Conservation (phyloP, 2,797 vertebrate genomes). For the Gallinago nigripennis region DNA sequence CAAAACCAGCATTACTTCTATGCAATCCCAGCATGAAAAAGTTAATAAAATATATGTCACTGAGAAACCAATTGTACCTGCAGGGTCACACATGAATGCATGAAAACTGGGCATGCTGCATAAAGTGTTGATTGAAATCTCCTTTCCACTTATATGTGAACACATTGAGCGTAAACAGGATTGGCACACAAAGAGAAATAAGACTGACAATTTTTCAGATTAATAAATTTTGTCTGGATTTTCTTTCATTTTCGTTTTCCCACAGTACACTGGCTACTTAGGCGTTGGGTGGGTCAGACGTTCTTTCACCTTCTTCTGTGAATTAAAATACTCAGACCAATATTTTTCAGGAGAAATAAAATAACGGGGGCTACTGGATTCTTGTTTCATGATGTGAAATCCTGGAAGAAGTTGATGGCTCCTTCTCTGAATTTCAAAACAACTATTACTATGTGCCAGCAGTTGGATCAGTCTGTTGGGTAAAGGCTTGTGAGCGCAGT, state of each 20-base stretch:
- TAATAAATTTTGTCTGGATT: not conserved
- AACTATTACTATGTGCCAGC: not conserved
- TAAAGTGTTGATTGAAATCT: slow-evolving; percentile 26
- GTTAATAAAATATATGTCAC: slow-evolving; percentile 43
- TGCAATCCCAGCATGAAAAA: slow-evolving; percentile 20
- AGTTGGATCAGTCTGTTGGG: not conserved
- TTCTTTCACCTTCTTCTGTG: not conserved
- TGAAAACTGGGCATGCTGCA: slow-evolving; percentile 15
- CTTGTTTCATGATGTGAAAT: not conserved
- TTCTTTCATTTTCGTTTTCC: not conserved
- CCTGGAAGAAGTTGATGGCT: not conserved
- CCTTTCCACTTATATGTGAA: not conserved
- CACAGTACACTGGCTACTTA: not conserved
- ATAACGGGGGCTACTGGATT: not conserved
- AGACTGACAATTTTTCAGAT: not conserved
- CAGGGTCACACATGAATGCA: slow-evolving; percentile 15
- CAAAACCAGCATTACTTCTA: not conserved
- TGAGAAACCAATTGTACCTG: slow-evolving; percentile 32
- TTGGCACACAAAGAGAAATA: not conserved
- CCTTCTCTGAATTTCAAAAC: not conserved
- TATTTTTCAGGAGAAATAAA: not conserved
- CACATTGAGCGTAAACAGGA: not conserved
- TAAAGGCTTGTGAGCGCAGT: accelerated
- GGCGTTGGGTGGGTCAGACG: accelerated
- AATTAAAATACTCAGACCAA: not conserved